Percentiles rank a stretch among this genome's conserved stretches.
phyloP scores from a whole-genome alignment of 2,797 vertebrate species.

The Knipowitschia caucasica region DNA sequence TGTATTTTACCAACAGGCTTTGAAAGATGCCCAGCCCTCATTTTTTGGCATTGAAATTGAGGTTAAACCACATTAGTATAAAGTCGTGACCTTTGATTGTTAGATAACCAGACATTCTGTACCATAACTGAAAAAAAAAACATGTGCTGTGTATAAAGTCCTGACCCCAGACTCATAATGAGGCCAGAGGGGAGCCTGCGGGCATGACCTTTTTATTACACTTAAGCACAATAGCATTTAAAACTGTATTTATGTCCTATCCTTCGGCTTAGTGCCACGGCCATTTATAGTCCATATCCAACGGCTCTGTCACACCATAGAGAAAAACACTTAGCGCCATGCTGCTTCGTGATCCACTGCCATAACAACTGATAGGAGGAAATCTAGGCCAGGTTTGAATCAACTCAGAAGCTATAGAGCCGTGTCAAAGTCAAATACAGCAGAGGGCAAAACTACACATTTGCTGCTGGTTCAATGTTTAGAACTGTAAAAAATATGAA shows the following conservation, averaged over 20 bases:
- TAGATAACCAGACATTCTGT: no score
- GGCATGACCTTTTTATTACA: conserved; percentile 17
- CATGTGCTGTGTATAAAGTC: conserved; percentile 2
- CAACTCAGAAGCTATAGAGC: conserved; percentile 20
- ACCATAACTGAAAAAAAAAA: conserved; percentile 20
- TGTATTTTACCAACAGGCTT: no score
- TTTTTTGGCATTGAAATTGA: no score
- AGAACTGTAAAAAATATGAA: no score
- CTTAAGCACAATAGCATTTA: conserved; percentile 19
- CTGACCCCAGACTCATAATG: background rate
- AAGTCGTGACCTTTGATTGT: no score
- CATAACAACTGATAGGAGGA: conserved; percentile 21
- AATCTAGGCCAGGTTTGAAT: conserved; percentile 38
- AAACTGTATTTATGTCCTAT: conserved; percentile 33
- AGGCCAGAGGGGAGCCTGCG: conserved; percentile 36
- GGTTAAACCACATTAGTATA: no score
- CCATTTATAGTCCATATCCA: conserved; percentile 38
- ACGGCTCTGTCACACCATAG: conserved; percentile 37
- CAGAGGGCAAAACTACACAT: no score
- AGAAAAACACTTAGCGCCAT: conserved; percentile 22
- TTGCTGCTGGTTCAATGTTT: no score
- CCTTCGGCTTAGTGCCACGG: conserved; percentile 22
- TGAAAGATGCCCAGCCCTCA: no score
- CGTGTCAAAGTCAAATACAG: no score
- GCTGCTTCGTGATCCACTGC: conserved; percentile 16